A percentile compares a stretch with the other conserved stretches of the same genome.
phyloP scores from a whole-genome alignment of 2,888 invertebrate species.

The Cephus pulcher region DNA sequence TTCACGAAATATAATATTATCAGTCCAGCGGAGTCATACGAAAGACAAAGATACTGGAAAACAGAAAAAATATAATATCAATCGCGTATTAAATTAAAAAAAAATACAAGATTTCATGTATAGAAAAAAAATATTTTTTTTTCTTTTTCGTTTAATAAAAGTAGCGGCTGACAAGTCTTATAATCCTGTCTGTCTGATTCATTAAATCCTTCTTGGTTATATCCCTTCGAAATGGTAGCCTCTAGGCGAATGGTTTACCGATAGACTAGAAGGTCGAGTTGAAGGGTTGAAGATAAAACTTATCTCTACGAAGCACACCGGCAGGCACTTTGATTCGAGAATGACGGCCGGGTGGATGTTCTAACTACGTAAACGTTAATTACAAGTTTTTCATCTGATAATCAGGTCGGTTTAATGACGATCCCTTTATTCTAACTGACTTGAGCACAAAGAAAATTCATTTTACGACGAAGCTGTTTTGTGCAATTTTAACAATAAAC shows the following conservation, averaged over 20 bases:
- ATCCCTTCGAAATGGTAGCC: not conserved
- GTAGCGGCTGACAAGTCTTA: not conserved
- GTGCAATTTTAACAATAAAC: not conserved
- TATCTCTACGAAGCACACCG: not conserved
- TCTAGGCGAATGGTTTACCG: not conserved
- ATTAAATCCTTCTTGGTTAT: not conserved
- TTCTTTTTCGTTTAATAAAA: not conserved
- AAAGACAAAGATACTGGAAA: not conserved
- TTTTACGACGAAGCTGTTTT: not conserved
- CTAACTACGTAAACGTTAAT: not conserved
- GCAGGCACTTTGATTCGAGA: not conserved
- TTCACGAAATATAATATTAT: not conserved
- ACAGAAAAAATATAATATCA: not conserved
- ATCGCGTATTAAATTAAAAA: not conserved
- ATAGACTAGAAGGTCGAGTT: not conserved
- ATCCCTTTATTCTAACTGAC: not conserved
- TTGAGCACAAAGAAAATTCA: not conserved
- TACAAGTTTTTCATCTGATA: conserved; percentile 7
- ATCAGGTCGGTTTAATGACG: not conserved
- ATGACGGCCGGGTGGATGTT: not conserved
- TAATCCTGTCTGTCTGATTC: not conserved
- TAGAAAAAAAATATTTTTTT: not conserved
- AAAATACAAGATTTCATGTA: not conserved
- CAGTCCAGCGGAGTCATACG: not conserved
- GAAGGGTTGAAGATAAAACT: not conserved